phyloP scores from a whole-genome alignment of 2,888 invertebrate genomes.

The Platycnemis pennipes region DNA sequence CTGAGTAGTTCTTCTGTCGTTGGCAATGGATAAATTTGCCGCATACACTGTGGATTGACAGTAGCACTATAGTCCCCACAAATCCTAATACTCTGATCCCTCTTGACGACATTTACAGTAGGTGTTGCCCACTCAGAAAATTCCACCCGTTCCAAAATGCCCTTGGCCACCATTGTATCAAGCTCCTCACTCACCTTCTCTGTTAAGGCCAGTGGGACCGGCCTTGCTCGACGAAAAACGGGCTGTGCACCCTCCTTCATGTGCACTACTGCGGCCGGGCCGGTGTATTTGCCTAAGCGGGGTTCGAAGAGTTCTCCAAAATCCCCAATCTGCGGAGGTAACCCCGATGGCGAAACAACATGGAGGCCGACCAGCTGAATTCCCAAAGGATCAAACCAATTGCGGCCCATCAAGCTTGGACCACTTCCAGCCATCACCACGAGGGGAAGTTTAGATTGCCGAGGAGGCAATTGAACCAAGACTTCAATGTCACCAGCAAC shows the following conservation, averaged over 20 bases:
- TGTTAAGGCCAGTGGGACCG: conserved; percentile 70
- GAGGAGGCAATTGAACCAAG: too few relatives aligned
- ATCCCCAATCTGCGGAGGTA: background rate
- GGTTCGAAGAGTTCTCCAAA: too few relatives aligned
- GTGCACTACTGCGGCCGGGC: too few relatives aligned
- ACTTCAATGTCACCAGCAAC: background rate
- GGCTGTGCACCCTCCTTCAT: too few relatives aligned
- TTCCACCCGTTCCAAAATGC: conserved; percentile 70
- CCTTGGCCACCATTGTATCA: too few relatives aligned
- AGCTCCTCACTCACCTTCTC: conserved; percentile 69
- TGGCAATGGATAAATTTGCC: conserved; percentile 58
- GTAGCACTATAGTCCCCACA: conserved; percentile 74
- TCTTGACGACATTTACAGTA: conserved; percentile 71
- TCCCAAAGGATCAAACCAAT: background rate
- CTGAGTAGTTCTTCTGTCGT: too few relatives aligned
- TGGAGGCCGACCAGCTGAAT: background rate
- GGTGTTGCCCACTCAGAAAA: conserved; percentile 73
- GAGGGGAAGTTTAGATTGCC: background rate
- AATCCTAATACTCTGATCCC: conserved; percentile 71
- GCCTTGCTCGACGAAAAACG: conserved; percentile 70
- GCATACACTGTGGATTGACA: conserved; percentile 74
- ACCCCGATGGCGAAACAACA: background rate
- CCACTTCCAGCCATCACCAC: background rate
- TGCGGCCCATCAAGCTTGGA: background rate
- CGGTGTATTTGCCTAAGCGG: conserved; percentile 24